phyloP scores from a whole-genome alignment of 2,797 vertebrate species.

The Arnoldichthys spilopterus region DNA sequence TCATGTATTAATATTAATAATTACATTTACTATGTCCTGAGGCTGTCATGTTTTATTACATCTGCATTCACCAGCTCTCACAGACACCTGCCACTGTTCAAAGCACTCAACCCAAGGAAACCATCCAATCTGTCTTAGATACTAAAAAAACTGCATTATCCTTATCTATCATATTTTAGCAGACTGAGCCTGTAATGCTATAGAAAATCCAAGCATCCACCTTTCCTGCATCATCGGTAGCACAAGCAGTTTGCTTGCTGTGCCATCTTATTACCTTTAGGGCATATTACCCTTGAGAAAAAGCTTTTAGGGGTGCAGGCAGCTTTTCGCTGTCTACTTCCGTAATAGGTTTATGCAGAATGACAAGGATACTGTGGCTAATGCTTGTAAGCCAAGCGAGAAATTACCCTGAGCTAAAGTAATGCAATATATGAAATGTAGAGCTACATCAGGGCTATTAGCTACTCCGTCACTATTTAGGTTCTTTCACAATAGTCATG shows the following conservation, averaged over 20 bases:
- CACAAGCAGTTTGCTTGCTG: conserved; percentile 29
- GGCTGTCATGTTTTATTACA: conserved; percentile 58
- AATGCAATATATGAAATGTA: conserved; percentile 52
- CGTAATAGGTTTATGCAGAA: conserved; percentile 60
- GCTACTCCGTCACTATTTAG: conserved; percentile 24
- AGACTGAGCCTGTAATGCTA: conserved; percentile 23
- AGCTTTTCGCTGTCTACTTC: conserved; percentile 53
- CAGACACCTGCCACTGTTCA: conserved; percentile 49
- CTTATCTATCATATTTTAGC: conserved; percentile 19
- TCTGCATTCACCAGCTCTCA: conserved; percentile 31
- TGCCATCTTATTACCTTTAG: conserved; percentile 55
- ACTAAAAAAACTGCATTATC: conserved; percentile 21
- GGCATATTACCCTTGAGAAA: conserved; percentile 55
- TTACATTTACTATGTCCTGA: conserved; percentile 54
- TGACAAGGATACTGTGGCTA: conserved; percentile 59
- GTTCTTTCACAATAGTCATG: conserved; percentile 10
- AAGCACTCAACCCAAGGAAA: conserved; percentile 41
- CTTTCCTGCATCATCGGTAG: conserved; percentile 24
- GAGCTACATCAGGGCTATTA: conserved; percentile 41
- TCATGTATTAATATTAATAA: conserved; percentile 61
- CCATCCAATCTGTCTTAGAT: conserved; percentile 4
- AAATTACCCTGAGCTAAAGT: conserved; percentile 56
- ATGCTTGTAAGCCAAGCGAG: conserved; percentile 63
- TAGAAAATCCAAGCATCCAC: conserved; percentile 41
- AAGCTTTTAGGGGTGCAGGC: conserved; percentile 58